These are phyloP conservation scores for Heliopora coerulea DNA, from an alignment of 92 coral and sea anemone genomes.

Conservation along the genomic window DNA sequence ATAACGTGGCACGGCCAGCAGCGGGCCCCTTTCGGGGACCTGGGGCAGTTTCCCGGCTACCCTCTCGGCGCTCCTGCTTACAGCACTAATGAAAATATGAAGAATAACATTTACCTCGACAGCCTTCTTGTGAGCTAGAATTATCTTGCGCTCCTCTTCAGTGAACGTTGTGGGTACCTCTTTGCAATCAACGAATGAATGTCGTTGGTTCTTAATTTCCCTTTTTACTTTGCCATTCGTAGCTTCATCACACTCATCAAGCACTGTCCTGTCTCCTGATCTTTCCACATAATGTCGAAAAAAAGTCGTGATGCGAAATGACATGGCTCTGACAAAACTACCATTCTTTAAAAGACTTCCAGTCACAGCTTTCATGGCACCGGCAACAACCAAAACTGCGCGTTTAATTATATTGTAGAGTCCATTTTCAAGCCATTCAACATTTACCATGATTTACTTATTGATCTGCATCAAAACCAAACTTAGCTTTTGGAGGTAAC, in stretches of 20 bases:
- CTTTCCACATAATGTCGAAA: not conserved
- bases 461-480: no score
- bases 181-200: not conserved
- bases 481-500: no score
- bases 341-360: not conserved
- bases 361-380: not conserved
- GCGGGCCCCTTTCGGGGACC: no score
- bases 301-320: not conserved
- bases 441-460: not conserved
- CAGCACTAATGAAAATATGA: no score
- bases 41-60: no score
- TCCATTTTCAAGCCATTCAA: not conserved
- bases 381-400: not conserved
- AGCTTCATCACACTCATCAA: not conserved
- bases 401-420: not conserved
- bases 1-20: no score
- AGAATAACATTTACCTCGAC: constrained; percentile 71
- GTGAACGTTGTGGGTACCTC: constrained; percentile 35
- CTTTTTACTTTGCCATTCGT: not conserved
- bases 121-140: constrained; percentile 66
- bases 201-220: not conserved
- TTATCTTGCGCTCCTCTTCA: constrained; percentile 68
- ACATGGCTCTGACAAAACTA: not conserved
- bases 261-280: not conserved
- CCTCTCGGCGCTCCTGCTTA: no score